A percentile compares a stretch with the other conserved stretches of the same genome.
phyloP scores from a whole-genome alignment of 2,888 invertebrate genomes.

The Tetragonisca angustula region DNA sequence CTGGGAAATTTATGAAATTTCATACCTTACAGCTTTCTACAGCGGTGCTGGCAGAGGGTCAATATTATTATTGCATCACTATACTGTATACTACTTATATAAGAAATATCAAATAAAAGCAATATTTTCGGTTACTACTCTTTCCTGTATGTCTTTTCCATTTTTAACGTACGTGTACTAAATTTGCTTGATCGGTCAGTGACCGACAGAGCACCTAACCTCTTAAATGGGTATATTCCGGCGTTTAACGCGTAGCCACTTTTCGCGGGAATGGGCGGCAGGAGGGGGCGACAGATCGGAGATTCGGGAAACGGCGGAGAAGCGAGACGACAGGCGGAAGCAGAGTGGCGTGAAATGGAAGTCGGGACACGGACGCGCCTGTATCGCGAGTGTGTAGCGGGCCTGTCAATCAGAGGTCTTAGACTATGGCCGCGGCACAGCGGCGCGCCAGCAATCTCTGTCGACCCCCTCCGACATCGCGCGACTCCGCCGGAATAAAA shows the following conservation, averaged over 20 bases:
- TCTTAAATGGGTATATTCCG: not conserved
- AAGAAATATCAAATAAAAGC: too few species aligned
- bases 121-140: too few species aligned
- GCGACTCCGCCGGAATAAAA: slow-evolving; percentile 53
- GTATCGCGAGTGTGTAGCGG: slow-evolving; percentile 66
- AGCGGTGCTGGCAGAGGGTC: too few species aligned
- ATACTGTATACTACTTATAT: too few species aligned
- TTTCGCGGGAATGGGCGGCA: not conserved
- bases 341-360: slow-evolving; percentile 73
- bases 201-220: too few species aligned
- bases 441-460: slow-evolving; percentile 54
- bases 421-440: slow-evolving; percentile 62
- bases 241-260: not conserved
- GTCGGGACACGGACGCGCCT: slow-evolving; percentile 64
- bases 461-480: slow-evolving; percentile 48
- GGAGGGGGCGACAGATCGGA: not conserved
- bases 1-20: too few species aligned
- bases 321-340: slow-evolving; percentile 67
- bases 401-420: slow-evolving; percentile 69
- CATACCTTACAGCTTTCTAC: too few species aligned
- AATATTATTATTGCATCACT: too few species aligned
- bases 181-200: too few species aligned
- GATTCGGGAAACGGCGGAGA: slow-evolving; percentile 57
- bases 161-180: too few species aligned
- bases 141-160: too few species aligned